Evolutionary conservation across 1,140 invertebrate genomes (phyloP), one percentile per base, ranked within the genome.

Genomic region (Danaus melanippus): DNA sequence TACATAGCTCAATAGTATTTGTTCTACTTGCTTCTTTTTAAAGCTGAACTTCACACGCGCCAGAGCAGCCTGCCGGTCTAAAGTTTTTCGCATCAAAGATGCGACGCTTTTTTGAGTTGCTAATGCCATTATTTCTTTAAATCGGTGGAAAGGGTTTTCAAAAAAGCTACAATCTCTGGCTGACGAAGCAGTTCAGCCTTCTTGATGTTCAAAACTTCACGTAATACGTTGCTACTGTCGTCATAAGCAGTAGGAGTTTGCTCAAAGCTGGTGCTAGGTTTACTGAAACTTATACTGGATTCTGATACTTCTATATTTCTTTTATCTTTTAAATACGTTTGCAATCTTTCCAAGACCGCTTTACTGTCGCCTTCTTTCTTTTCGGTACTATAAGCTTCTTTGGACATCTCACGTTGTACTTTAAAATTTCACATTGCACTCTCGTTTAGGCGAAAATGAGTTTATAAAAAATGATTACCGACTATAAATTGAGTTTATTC

Each of bases 271-370:
- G 82, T 81, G 57, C 78, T 77, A 6, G 84, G 81, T 60, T 80
- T 81, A 58, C 58, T 74, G 50, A 77, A 83, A 40, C 61, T 68
- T 7, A 62, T 46, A 48, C 60, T 59, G 6, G 74, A 15, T 43
- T 86, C 85, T 1, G 62, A 32, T 11, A 57, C 56, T 62, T 88
- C 84, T 10, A 68, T 67, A 51, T 72, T 83, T 45, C 70, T 82
- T 58, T 87, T 88, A 63, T 88, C 87, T 69, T 88, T 88, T 46
- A 88, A 61, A 64, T 81, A 88, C 1, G 76, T 75, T 52, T 88
- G 87, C 42, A 88, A 67, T 72, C 76, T 84, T 60, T 87, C 87
- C 47, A 87, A 71, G 55, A 88, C 84, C 9, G 79, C 71, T 78
- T 87, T 87, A 65, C 71, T 86, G 52, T 85, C 82, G 58, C 76